A percentile compares a stretch with the other conserved stretches of the same genome.
Conservation (phyloP, 2,113 vertebrate species). For the Odocoileus hemionus region DNA sequence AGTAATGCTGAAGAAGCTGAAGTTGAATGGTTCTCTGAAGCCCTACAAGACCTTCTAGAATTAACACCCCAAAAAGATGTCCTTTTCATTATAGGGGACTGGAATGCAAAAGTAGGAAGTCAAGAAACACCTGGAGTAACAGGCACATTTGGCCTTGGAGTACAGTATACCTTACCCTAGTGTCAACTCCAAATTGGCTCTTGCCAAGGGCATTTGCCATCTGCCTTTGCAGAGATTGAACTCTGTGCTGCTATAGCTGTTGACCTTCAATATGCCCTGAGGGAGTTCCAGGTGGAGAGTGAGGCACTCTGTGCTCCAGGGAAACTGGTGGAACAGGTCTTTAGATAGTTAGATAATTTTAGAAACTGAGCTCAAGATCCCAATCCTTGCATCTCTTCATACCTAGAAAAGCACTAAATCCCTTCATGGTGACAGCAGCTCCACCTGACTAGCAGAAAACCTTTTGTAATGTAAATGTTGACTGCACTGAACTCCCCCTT, state of each 20-base stretch:
- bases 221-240: not conserved
- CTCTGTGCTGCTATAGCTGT: not conserved
- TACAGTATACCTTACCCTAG: too few species aligned
- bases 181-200: too few species aligned
- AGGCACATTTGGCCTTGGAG: too few species aligned
- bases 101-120: too few species aligned
- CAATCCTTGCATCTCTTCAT: not conserved
- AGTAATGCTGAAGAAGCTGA: not conserved
- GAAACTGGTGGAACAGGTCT: not conserved
- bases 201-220: too few species aligned
- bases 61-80: too few species aligned
- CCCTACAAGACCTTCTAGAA: not conserved
- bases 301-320: not conserved
- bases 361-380: not conserved
- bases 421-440: not conserved
- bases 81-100: too few species aligned
- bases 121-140: too few species aligned
- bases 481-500: not conserved
- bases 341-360: not conserved
- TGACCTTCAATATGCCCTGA: not conserved
- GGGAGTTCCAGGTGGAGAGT: not conserved
- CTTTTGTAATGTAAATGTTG: not conserved
- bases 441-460: not conserved
- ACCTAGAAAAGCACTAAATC: not conserved
- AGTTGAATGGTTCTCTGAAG: accelerated